Conservation (phyloP, 2,797 vertebrate species). For the Neosilurus mollespiculum region DNA sequence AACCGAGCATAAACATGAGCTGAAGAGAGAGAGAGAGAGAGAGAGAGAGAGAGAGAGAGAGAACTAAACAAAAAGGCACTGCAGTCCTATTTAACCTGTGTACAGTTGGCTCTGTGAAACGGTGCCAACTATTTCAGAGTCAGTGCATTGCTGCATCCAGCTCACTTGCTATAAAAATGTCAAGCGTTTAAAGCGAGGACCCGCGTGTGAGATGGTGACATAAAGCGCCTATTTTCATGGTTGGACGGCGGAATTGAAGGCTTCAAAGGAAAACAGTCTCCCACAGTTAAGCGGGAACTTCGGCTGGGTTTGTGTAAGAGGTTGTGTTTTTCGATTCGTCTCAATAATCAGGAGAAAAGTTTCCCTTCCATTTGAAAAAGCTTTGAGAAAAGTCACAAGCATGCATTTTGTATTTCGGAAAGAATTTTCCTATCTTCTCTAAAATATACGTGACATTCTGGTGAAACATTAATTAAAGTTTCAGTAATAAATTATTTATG, state of each 20-base stretch:
- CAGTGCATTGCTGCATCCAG: conserved; percentile 56
- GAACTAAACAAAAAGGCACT: not conserved
- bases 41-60: conserved; percentile 15
- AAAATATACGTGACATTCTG: not conserved
- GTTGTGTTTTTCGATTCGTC: conserved; percentile 49
- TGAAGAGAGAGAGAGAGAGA: conserved; percentile 48
- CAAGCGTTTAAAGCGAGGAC: conserved; percentile 56
- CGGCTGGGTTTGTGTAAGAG: conserved; percentile 47
- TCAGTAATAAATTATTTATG: not conserved
- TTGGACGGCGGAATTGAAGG: conserved; percentile 44
- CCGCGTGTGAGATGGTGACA: conserved; percentile 42
- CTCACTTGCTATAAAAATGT: conserved; percentile 63
- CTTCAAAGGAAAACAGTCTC: conserved; percentile 50
- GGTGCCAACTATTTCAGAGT: conserved; percentile 53
- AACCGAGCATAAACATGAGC: conserved; percentile 70
- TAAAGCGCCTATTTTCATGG: conserved; percentile 52
- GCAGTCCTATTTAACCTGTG: conserved; percentile 25
- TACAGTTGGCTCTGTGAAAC: conserved; percentile 21
- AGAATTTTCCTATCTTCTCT: not conserved
- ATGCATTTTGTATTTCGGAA: no score
- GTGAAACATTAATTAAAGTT: not conserved
- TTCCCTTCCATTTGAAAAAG: conserved; percentile 1
- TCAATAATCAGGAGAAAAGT: conserved; percentile 47
- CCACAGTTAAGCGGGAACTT: conserved; percentile 47
- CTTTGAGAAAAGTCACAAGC: not conserved